Evolutionary conservation across 1,140 invertebrate species (phyloP).

Genomic region (Aphis gossypii): DNA sequence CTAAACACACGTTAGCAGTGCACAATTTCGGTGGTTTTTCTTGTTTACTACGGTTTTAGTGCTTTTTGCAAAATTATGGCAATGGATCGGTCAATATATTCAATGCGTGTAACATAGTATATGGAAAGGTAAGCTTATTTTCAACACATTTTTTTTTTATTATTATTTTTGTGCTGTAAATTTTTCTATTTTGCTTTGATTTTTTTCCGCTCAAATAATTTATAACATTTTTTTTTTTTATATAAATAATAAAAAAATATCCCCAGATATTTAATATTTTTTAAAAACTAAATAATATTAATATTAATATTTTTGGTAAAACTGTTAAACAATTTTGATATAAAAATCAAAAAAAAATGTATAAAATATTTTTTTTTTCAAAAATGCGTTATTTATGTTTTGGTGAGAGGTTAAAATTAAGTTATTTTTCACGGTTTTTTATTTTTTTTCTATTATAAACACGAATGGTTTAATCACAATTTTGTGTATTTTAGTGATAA

Average conservation of each 20-base stretch:
- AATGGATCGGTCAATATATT: slow-evolving; percentile 40
- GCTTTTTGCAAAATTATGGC: slow-evolving; percentile 44
- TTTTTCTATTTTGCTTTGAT: slow-evolving; percentile 8
- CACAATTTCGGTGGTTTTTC: slow-evolving; percentile 54
- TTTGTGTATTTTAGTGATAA: slow-evolving; percentile 38
- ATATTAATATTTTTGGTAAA: not conserved
- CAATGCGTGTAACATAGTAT: slow-evolving; percentile 32
- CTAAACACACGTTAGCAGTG: slow-evolving; percentile 51
- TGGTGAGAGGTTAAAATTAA: not conserved
- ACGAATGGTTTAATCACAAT: not conserved
- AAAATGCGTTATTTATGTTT: not conserved
- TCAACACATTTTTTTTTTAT: slow-evolving; percentile 40
- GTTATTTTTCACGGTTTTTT: not conserved
- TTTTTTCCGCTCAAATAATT: not conserved
- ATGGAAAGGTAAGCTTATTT: slow-evolving; percentile 55
- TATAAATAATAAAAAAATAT: not conserved
- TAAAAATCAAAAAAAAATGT: not conserved
- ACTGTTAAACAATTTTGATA: not conserved
- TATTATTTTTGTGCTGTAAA: not conserved
- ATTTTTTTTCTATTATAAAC: not conserved
- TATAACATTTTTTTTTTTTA: not conserved
- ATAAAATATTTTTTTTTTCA: not conserved
- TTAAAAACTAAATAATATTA: too few relatives aligned
- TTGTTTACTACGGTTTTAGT: slow-evolving; percentile 57
- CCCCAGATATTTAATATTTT: not conserved